Evolutionary conservation across 1,140 invertebrate species (phyloP).

Genomic region (Scaptomyza graminum): DNA sequence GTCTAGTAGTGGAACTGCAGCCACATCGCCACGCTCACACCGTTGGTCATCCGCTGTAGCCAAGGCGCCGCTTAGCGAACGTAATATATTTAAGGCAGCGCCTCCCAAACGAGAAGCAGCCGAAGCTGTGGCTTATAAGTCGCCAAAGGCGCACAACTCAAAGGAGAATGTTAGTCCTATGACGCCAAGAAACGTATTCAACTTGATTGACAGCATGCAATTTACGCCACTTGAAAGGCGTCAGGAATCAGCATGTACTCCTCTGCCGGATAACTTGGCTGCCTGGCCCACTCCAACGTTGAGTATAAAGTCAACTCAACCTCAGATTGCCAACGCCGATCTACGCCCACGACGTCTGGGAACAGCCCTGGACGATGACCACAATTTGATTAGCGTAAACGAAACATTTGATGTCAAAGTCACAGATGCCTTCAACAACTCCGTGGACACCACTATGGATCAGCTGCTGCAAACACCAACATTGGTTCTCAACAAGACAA

Average conservation of each 20-base stretch:
- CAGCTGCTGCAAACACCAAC: conserved; percentile 39
- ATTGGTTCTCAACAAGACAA: conserved; percentile 58
- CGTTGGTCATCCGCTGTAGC: background rate
- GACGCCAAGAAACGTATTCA: conserved; percentile 60
- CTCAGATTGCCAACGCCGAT: conserved; percentile 17
- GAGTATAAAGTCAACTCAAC: background rate
- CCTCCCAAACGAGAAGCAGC: background rate
- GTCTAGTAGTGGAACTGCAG: conserved; percentile 2
- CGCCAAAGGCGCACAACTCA: conserved; percentile 33
- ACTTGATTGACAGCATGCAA: conserved; percentile 73
- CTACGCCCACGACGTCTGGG: conserved; percentile 57
- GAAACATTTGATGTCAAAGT: conserved; percentile 73
- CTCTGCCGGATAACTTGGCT: conserved; percentile 65
- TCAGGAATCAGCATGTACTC: background rate
- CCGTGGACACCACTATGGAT: conserved; percentile 51
- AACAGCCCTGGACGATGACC: conserved; percentile 43
- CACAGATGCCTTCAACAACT: conserved; percentile 52
- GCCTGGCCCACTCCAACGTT: conserved; percentile 72
- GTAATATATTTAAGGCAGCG: conserved; percentile 35
- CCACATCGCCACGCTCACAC: conserved; percentile 3
- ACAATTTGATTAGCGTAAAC: conserved; percentile 27
- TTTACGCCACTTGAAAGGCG: conserved; percentile 67
- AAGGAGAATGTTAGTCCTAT: conserved; percentile 79
- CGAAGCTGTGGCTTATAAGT: conserved; percentile 37
- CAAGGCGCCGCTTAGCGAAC: conserved; percentile 47